phyloP scores from a whole-genome alignment of 2,113 vertebrate species.

The Perca schrenkii region DNA sequence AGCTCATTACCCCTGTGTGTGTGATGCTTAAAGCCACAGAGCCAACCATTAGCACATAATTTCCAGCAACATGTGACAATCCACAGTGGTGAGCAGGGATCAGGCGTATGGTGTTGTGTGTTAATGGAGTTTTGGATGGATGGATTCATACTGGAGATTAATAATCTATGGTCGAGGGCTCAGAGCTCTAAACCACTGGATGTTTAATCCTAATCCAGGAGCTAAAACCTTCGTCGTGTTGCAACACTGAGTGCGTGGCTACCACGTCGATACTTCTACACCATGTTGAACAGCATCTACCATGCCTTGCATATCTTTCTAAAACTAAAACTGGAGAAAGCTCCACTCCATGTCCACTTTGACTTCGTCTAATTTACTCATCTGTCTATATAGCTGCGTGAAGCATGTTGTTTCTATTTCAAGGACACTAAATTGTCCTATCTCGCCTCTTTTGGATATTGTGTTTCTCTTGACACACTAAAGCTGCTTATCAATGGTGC shows the following conservation, averaged over 20 bases:
- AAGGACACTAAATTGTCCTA: background rate
- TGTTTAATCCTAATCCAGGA: constrained; percentile 78
- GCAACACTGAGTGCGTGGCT: constrained; percentile 10
- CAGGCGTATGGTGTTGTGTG: constrained; percentile 28
- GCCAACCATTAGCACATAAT: constrained; percentile 36
- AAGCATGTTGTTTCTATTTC: background rate
- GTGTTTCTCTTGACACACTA: constrained; percentile 36
- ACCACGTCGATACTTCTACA: constrained; percentile 3
- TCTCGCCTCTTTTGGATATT: background rate
- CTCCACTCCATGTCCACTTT: background rate
- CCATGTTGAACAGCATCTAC: background rate
- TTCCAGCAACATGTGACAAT: constrained; percentile 31
- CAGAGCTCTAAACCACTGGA: constrained; percentile 56
- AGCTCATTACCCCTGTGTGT: background rate
- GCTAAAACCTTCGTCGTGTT: constrained; percentile 47
- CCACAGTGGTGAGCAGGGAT: constrained; percentile 10
- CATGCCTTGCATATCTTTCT: background rate
- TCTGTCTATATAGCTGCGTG: background rate
- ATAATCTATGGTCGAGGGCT: constrained; percentile 61
- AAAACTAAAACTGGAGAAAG: background rate
- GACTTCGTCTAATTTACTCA: background rate
- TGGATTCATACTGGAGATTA: constrained; percentile 60
- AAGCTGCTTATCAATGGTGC: constrained; percentile 51
- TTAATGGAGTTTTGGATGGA: constrained; percentile 53
- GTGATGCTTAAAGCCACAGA: constrained; percentile 3